Base-by-base conservation (phyloP, 2,113 vertebrate species). In the Coreoperca whiteheadi region DNA sequence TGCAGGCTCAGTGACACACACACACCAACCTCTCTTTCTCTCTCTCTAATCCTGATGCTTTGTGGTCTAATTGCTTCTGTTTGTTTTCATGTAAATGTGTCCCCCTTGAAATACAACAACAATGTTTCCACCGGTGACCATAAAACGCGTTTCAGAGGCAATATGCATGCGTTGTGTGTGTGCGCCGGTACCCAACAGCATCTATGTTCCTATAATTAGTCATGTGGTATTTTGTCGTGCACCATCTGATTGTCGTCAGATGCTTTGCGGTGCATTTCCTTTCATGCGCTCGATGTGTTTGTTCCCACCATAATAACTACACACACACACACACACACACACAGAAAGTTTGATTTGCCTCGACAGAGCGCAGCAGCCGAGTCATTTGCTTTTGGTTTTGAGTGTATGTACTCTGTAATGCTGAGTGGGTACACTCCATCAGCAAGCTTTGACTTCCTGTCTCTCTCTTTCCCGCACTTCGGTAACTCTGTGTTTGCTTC, bases 1-100 rank as follows among this genome's bases (percentile, higher is more conserved):
- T 34, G 6, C 32, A 34, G 32, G 32, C 32, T 34, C 32, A 34
- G 32, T 34, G 32, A 34, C 59, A 48, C 65, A 37, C n/a, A 48
- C 51, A 25, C 69, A 64, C 32, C 1, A 16, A 54, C 41, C 32
- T 34, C 20, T n/a, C 0, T 30, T 11, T 59, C 39, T 51, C 32
- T 74, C 78, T 67, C 60, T 69, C 34, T 72, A 32, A 69, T 63
- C 18, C 61, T n/a, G 39, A 12, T 16, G 74, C 74, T 81, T 82
- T 80, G 76, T 83, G 14, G 6, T 81, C 82, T 92, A 91, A 93
- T 94, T 91, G 88, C 81, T 68, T 90, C 81, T 69, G 78, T 88
- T 90, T 90, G 84, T 89, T 87, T 85, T 75, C 80, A 75, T 87
- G 89, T 88, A 77, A 90, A 90, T 81, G 54, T 50, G 32, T 65